phyloP scores from a whole-genome alignment of 2,888 invertebrate genomes.

The Chromoteleia sp. region DNA sequence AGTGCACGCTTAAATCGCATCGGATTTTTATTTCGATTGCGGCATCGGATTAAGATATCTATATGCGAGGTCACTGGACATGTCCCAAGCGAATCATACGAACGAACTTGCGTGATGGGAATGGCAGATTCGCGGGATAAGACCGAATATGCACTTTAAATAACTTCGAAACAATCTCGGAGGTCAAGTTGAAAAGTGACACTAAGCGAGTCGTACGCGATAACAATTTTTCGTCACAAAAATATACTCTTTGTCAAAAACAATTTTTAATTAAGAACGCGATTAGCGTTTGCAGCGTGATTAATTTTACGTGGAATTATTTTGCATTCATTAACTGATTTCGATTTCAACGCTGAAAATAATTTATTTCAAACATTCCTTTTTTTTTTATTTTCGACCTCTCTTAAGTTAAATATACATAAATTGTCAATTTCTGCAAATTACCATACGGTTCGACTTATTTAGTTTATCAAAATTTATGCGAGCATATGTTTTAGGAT shows the following conservation, averaged over 20 bases:
- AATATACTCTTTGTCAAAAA: constrained; percentile 24
- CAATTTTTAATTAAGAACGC: constrained; percentile 41
- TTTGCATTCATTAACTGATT: constrained; percentile 49
- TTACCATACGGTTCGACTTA: constrained; percentile 48
- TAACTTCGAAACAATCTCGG: constrained; percentile 59
- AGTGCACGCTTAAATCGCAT: constrained; percentile 68
- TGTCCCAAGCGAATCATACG: constrained; percentile 67
- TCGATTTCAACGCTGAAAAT: constrained; percentile 25
- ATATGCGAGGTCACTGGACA: constrained; percentile 68
- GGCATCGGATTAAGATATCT: constrained; percentile 72
- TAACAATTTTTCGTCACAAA: constrained; percentile 51
- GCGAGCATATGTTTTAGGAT: constrained; percentile 16
- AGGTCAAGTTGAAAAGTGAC: constrained; percentile 65
- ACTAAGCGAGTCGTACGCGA: constrained; percentile 53
- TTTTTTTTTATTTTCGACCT: constrained; percentile 8
- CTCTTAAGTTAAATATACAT: constrained; percentile 19
- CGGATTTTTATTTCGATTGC: constrained; percentile 70
- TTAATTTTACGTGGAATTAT: constrained; percentile 41
- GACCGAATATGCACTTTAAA: constrained; percentile 62
- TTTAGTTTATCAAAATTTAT: constrained; percentile 55
- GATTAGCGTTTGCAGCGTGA: constrained; percentile 29
- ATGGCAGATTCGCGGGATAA: constrained; percentile 69
- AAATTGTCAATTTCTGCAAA: constrained; percentile 38
- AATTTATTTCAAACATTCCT: constrained; percentile 33
- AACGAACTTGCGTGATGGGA: constrained; percentile 67